Base-by-base conservation (phyloP, 2,113 vertebrate species). In the Eublepharis macularius region DNA sequence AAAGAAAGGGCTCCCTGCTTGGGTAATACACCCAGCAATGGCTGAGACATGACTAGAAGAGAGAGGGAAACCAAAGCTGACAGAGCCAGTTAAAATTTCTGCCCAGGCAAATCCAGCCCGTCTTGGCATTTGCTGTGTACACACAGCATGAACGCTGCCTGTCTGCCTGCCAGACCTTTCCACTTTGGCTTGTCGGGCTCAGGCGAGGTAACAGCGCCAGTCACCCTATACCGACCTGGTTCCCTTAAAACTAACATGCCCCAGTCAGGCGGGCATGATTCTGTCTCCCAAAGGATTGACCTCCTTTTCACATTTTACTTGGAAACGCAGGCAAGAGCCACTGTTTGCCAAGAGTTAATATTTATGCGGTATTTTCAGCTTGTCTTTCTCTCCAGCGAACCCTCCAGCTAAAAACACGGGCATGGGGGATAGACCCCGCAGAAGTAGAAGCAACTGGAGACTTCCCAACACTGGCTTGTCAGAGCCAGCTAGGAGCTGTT, bases 161-260 rank as follows among this genome's bases (percentile, higher is more conserved):
- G 34, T 0, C 75, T 57, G 24, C 51, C 11, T 78, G 86, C 75
- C 90, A 92, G 87, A 77, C 76, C 51, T 47, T 75, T 45, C 86
- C 73, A 45, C 82, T 72, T 41, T 63, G 54, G 84, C 45, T 1
- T 0, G 0, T 24, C 0, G 0, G 2, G 90, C 90, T 93, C 92
- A 93, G 86, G 69, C 14, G 41, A 91, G 93, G 93, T 82, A 79
- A 93, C 1, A 29, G 85, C 83, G 72, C 2, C n/a, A 17, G 32
- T 79, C 86, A 68, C 36, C 73, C 86, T 70, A 81, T 7, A 41
- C 66, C 73, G 49, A 12, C 90, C 51, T 24, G 7, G 66, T 2
- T n/a, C 29, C 54, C 43, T 4, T 17, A 60, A 72, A 76, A 63
- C 0, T 0, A 51, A 86, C 79, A 76, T 0, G 0, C 32, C 60